Base-by-base conservation (phyloP, 2,113 vertebrate species). In the Chaetorhynchus papuensis region DNA sequence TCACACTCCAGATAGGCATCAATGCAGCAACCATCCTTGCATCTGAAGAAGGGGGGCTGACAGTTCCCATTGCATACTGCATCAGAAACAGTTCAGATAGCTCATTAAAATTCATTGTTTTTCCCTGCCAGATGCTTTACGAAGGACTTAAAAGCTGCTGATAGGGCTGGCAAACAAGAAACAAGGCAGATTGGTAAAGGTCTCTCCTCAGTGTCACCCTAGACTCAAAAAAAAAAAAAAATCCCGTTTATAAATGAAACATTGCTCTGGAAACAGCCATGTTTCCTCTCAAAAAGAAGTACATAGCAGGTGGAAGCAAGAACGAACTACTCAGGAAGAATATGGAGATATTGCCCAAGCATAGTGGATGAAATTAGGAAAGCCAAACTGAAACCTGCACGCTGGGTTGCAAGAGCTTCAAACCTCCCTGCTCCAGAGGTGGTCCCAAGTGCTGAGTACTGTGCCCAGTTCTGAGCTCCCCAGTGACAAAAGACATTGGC, bases 1-100 rank as follows among this genome's bases (percentile, higher is more conserved):
- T 99, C 99, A 52, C 99, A 99, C 84, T 99, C 98, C 85, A 99
- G 96, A n/a, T 96, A 98, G 30, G 97, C 97, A 54, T 98, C 98
- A 72, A 99, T 97, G 86, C 99, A 99, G 97, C 99, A 99, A 88
- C 98, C 98, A 49, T 99, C 98, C 11, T 78, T 68, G 83, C 99
- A 99, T 64, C 69, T 97, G 98, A 99, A 99, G 76, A 98, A 97
- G 20, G 94, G 95, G 8, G 70, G 1, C 10, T 96, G 96, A 68
- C 99, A 99, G 2, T 97, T 59, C 41, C 61, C 83, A 2, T 96
- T 98, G 89, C 99, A 99, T 49, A 97, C 98, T 98, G 89, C 54
- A 72, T 44, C 42, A 96, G 84, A 97, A 95, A 97, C 35, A 93
- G 78, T 87, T 94, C 72, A 94, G 70, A 95, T 0, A 90, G 42